Evolutionary conservation across 1,140 invertebrate genomes (phyloP), one percentile per base, ranked within the genome.

Genomic region (Bombus difficillimus): DNA sequence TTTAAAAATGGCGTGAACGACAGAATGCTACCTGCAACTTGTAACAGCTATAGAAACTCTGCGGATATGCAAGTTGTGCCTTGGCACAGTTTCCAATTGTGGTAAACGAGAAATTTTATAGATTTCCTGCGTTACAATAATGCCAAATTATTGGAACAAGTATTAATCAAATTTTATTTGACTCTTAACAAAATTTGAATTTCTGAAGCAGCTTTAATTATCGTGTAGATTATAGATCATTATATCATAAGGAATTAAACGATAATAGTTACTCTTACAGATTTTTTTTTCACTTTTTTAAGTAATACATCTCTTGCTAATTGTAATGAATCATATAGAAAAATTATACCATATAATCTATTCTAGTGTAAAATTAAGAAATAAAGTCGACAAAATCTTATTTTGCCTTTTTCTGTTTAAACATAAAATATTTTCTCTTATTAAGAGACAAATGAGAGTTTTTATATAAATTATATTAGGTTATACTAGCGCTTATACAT

Each of bases 1-100:
- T 90, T 90, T 90, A 90, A 90, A 90, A 90, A 90, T 89, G 89
- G 89, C 88, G 88, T 83, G 68, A 6, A 79, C 77, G 37, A 79
- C n/a, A 43, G 53, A 76, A 32, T 77, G 81, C 69, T 72, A 84
- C 57, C 81, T 79, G 81, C 82, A 76, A 84, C 41, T 47, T 62
- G 68, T 75, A 79, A 37, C 75, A 62, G 68, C 85, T 87, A 87
- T 87, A 87, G 86, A 78, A 75, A 73, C 68, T 86, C 69, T 87
- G 86, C 86, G 12, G 86, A 87, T 84, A 84, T 32, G 72, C 39
- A 39, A 86, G 71, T 74, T 81, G 73, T 32, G 80, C 39, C 71
- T 69, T 82, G 80, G 72, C 80, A 82, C 72, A 32, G 66, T 79
- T 84, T 84, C 47, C 66, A 79, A 79, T 71, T 34, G 28, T 64